phyloP scores from a whole-genome alignment of 2,888 invertebrate genomes.

The Alsophila aescularia region DNA sequence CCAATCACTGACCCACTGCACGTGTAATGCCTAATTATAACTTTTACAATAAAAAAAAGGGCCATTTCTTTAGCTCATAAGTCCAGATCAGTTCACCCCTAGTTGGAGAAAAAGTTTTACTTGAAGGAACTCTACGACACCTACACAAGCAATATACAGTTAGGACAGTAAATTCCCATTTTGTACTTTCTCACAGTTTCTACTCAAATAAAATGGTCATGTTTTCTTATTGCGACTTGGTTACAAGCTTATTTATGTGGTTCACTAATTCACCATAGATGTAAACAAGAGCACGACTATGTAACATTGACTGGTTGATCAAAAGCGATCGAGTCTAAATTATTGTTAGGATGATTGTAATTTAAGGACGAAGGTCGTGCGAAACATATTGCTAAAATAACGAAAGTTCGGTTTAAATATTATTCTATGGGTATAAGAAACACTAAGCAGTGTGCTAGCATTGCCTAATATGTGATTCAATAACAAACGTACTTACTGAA shows the following conservation, averaged over 20 bases:
- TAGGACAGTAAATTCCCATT: constrained; percentile 9
- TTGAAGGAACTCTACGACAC: not conserved
- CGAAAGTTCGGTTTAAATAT: not conserved
- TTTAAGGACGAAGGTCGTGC: no score
- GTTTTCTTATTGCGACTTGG: constrained; percentile 3
- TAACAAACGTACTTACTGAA: no score
- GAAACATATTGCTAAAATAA: not conserved
- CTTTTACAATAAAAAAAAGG: constrained; percentile 12
- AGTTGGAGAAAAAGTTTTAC: constrained; percentile 10
- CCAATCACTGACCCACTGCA: constrained; percentile 4
- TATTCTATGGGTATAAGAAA: no score
- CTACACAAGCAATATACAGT: not conserved
- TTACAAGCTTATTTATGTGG: not conserved
- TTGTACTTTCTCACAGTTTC: constrained; percentile 12
- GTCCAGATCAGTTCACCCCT: constrained; percentile 12
- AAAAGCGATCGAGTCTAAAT: not conserved
- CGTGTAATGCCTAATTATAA: constrained; percentile 3
- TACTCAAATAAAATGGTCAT: not conserved
- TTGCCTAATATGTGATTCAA: no score
- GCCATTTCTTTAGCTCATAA: constrained; percentile 5
- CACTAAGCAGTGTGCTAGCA: no score
- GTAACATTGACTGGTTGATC: constrained; percentile 5
- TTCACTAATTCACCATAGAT: not conserved
- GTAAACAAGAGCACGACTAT: not conserved
- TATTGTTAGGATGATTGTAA: not conserved